Evolutionary conservation across 2,888 invertebrate species (phyloP).

Genomic region (Synanthedon andrenaeformis): DNA sequence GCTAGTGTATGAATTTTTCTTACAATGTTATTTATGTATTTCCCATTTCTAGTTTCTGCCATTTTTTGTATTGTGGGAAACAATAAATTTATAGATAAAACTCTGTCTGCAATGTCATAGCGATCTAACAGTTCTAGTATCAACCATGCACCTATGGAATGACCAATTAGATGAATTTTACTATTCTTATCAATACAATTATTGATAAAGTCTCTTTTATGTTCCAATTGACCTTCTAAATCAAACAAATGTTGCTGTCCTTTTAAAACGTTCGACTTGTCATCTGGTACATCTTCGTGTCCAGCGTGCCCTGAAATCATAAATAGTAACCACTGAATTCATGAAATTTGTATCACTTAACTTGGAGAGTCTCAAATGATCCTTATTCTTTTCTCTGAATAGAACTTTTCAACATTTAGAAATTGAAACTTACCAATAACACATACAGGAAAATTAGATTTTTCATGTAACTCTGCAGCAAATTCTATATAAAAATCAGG

Average conservation of each 20-base stretch:
- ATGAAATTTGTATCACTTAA: too few species aligned
- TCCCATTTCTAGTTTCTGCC: slow-evolving; percentile 80
- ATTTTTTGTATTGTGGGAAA: slow-evolving; percentile 92
- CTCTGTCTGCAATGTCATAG: slow-evolving; percentile 59
- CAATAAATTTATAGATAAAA: slow-evolving; percentile 78
- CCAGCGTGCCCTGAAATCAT: slow-evolving; percentile 80
- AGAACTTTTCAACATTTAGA: too few species aligned
- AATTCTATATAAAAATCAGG: slow-evolving; percentile 85
- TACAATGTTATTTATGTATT: slow-evolving; percentile 73
- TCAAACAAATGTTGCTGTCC: slow-evolving; percentile 75
- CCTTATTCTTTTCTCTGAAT: too few species aligned
- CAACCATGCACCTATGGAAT: slow-evolving; percentile 92
- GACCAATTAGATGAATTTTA: slow-evolving; percentile 86
- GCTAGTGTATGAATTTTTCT: slow-evolving; percentile 35
- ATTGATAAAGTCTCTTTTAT: slow-evolving; percentile 83
- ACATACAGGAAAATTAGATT: slow-evolving; percentile 80
- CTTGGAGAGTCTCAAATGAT: too few species aligned
- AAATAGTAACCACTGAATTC: background rate
- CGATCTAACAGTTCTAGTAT: slow-evolving; percentile 78
- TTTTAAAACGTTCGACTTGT: slow-evolving; percentile 53
- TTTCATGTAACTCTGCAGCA: slow-evolving; percentile 72
- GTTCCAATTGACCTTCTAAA: slow-evolving; percentile 82
- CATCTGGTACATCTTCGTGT: slow-evolving; percentile 62
- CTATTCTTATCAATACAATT: slow-evolving; percentile 78
- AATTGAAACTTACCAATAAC: slow-evolving; percentile 69